These are phyloP conservation scores for Volucella inflata DNA, from an alignment of 2,888 invertebrate species.

Conservation along the genomic window DNA sequence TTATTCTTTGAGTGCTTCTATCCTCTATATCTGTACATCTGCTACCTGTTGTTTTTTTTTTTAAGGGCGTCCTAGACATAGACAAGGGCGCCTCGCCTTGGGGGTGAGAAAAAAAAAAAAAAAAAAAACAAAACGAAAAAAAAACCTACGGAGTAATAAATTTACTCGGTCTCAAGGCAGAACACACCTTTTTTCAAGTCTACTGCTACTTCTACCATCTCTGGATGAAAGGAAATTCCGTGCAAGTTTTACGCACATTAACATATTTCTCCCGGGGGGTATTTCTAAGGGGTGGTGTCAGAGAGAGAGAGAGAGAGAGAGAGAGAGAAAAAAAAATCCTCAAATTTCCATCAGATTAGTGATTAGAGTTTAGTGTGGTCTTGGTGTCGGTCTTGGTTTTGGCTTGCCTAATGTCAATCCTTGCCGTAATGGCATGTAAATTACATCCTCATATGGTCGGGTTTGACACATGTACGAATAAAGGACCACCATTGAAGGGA, in stretches of 20 bases:
- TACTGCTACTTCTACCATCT: no score
- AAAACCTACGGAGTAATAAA: neutral
- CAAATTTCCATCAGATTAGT: slow-evolving; percentile 59
- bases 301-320: no score
- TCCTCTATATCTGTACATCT: neutral
- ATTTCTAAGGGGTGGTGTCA: neutral
- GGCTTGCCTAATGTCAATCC: slow-evolving; percentile 57
- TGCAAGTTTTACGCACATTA: slow-evolving; percentile 40
- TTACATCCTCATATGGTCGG: slow-evolving; percentile 50
- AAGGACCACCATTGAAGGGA: slow-evolving; percentile 14
- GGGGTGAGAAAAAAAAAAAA: neutral
- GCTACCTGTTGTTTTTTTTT: slow-evolving; percentile 43
- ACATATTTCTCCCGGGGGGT: slow-evolving; percentile 30
- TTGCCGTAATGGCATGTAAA: slow-evolving; percentile 66
- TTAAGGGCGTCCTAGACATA: no score
- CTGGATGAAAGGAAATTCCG: slow-evolving; percentile 14
- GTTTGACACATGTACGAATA: slow-evolving; percentile 11
- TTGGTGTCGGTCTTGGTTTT: slow-evolving; percentile 13
- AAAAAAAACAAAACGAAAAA: neutral
- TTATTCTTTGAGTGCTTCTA: no score
- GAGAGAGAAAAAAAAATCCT: slow-evolving; percentile 5
- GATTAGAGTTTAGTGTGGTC: slow-evolving; percentile 59
- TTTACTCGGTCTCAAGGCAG: slow-evolving; percentile 3
- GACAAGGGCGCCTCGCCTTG: no score
- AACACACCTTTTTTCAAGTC: neutral